Evolutionary conservation across 2,113 vertebrate species (phyloP), one percentile per base, ranked within the genome.

Genomic region (Syngnathoides biaculeatus): DNA sequence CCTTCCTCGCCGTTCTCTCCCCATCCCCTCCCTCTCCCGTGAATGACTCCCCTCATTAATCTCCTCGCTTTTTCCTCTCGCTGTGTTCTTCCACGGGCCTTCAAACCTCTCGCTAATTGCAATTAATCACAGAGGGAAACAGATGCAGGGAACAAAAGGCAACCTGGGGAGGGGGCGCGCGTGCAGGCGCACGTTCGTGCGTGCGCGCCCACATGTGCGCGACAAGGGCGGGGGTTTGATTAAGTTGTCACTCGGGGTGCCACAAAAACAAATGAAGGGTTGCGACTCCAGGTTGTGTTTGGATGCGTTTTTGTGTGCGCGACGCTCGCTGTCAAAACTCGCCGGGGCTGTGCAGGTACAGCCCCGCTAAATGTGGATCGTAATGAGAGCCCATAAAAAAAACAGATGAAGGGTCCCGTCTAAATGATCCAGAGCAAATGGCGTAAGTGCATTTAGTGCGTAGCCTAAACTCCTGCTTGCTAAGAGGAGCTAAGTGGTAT

Each of bases 81-180:
- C 94, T 94, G 93, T 93, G 91, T 93, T 95, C 95, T 94, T 95
- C 93, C 93, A 94, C 90, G 87, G 93, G 94, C 94, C 94, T 96
- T 98, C 95, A 95, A 94, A 94, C 93, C 87, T 88, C 90, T 93
- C 82, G 79, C 95, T 98, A 97, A 98, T 99, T 97, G 94, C 95
- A 98, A 98, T 98, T 98, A 97, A 97, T 98, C 96, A 98, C 93
- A 90, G 92, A 93, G 91, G 74, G 94, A 98, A 98, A 96, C 96
- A 97, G 96, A 98, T 96, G 95, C 95, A 94, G 91, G 90, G 89
- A 93, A 97, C 95, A 95, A 96, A 62, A 94, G 94, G 93, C 92
- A 84, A 89, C 85, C 82, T 87, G 92, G 91, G 89, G 89, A 91
- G 87, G 85, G 59, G 83, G n/a, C n/a, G n/a, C 71, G 78, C 74